phyloP scores from a whole-genome alignment of 2,113 vertebrate species.

The Melanostigma gelatinosum region DNA sequence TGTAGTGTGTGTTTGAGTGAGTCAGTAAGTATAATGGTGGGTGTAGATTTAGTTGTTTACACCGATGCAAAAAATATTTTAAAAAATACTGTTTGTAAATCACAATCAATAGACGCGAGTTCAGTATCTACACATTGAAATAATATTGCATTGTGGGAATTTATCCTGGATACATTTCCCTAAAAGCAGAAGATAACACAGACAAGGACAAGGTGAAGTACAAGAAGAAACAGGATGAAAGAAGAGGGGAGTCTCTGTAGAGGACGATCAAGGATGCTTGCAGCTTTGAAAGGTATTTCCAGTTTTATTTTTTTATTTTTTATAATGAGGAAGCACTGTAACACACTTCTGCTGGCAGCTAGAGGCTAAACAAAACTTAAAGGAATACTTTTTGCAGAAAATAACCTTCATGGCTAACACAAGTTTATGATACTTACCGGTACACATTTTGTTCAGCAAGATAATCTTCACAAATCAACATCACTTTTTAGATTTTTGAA shows the following conservation, averaged over 20 bases:
- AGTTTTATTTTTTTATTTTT: conserved; percentile 21
- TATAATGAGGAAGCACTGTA: background rate
- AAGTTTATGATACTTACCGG: background rate
- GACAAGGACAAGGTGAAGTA: conserved; percentile 53
- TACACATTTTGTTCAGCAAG: background rate
- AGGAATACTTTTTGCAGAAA: background rate
- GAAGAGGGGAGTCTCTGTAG: conserved; percentile 26
- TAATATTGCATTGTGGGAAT: conserved; percentile 10
- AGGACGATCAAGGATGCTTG: conserved; percentile 55
- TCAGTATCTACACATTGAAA: background rate
- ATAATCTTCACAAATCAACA: background rate
- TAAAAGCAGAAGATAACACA: conserved; percentile 30
- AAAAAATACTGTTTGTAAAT: conserved; percentile 19
- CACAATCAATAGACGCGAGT: background rate
- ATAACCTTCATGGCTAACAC: background rate
- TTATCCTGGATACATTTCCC: conserved; percentile 1
- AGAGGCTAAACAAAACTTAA: too few relatives aligned
- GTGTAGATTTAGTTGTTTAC: conserved; percentile 34
- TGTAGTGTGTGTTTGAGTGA: conserved; percentile 30
- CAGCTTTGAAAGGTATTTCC: conserved; percentile 46
- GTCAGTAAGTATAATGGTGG: conserved; percentile 28
- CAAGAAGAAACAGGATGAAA: conserved; percentile 20
- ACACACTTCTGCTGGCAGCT: background rate
- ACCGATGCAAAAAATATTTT: background rate
- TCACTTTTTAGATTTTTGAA: background rate